These are phyloP conservation scores for Drosophila pegasa DNA, from an alignment of 2,888 invertebrate genomes.

Conservation along the genomic window DNA sequence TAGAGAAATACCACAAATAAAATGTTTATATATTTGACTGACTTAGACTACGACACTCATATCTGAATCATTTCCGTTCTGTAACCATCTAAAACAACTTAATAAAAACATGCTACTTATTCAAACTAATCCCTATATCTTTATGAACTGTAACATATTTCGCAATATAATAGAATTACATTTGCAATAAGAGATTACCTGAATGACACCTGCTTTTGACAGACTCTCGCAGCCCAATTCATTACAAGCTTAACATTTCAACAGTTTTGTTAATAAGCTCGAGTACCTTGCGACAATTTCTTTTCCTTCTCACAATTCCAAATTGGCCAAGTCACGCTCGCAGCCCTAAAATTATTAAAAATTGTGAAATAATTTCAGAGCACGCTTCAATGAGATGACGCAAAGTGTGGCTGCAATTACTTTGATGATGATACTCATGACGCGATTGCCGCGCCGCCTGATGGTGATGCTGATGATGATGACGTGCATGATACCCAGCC, in stretches of 20 bases:
- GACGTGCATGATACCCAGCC: slow-evolving; percentile 45
- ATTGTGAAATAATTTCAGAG: slow-evolving; percentile 64
- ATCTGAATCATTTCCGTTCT: neutral
- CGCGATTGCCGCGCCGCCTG: neutral
- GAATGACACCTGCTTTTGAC: slow-evolving; percentile 17
- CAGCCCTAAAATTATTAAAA: slow-evolving; percentile 31
- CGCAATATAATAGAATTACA: slow-evolving; percentile 5
- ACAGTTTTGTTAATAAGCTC: slow-evolving; percentile 19
- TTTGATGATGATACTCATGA: slow-evolving; percentile 60
- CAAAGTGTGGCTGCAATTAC: slow-evolving; percentile 66
- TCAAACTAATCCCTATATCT: neutral
- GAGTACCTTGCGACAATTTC: slow-evolving; percentile 5
- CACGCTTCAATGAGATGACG: slow-evolving; percentile 59
- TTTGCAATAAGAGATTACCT: slow-evolving; percentile 5
- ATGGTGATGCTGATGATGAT: slow-evolving; percentile 20
- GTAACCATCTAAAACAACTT: neutral
- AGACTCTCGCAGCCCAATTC: neutral
- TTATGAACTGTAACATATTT: slow-evolving; percentile 4
- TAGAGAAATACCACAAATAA: no score
- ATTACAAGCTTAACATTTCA: slow-evolving; percentile 14
- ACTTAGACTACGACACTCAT: neutral
- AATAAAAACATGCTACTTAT: neutral
- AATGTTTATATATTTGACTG: no score
- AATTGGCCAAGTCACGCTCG: slow-evolving; percentile 49
- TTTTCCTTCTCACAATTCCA: slow-evolving; percentile 22